Base-by-base conservation (phyloP, 1,140 invertebrate species). In the Sycophila sp. region DNA sequence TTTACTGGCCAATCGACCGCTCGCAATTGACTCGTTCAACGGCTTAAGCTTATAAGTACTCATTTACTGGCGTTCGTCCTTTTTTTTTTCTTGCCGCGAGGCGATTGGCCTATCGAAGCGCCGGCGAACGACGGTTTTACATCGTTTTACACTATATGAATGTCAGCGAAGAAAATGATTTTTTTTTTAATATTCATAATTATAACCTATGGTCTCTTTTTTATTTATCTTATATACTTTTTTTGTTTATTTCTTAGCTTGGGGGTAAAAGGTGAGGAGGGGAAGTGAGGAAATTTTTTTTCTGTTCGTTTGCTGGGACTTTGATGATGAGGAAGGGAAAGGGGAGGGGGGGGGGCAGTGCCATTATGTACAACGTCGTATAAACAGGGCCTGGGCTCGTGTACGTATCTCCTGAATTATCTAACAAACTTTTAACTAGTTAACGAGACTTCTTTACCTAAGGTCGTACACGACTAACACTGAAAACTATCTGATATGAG, bases 381-480 rank as follows among this genome's bases (percentile, higher is more conserved):
- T 85, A 85, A 86, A 86, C 83, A 80, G 80, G 80, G 76, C 77
- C 77, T 84, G 80, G n/a, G 81, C 77, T 70, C 69, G 80, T 84
- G 81, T 84, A 85, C 79, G 83, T 83, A 85, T 83, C 81, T 83
- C 78, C 53, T 78, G 83, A 85, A 84, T 85, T 81, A 85, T 81
- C 83, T 86, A 85, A 85, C 80, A 84, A 85, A 85, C 77, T 84
- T 82, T 83, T 78, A 84, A 86, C 81, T 85, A 85, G 81, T 83
- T 86, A 85, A 86, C 83, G 83, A 85, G 80, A 82, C 81, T 84
- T 58, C n/a, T 69, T 81, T 83, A 83, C 80, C 83, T 84, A 83
- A 78, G 76, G 73, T 78, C 82, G 79, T 84, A 83, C 83, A 84
- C 80, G 77, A 81, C 83, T 86, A 86, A 86, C 83, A 86, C 76